phyloP scores from a whole-genome alignment of 2,797 vertebrate species.

The Tympanoctomys barrerae region DNA sequence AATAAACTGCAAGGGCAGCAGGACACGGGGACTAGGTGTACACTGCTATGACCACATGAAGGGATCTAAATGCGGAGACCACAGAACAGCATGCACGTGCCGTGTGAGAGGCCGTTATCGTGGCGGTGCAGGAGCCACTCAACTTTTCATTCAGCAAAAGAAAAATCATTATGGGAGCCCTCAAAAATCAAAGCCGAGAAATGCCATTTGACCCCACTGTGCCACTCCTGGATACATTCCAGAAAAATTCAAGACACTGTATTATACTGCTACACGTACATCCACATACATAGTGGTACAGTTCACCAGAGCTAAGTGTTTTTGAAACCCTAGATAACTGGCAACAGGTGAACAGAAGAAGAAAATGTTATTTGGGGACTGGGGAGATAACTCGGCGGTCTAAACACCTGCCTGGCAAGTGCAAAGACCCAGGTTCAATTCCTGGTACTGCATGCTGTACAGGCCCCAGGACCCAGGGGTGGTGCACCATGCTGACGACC shows the following conservation, averaged over 20 bases:
- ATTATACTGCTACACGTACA: background rate
- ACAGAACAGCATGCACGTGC: too few species aligned
- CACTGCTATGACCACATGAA: background rate
- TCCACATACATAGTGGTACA: background rate
- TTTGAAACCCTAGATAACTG: background rate
- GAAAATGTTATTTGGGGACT: background rate
- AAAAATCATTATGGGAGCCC: background rate
- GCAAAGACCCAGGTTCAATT: too few species aligned
- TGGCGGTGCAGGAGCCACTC: background rate
- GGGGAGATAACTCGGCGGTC: too few species aligned
- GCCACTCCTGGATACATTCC: background rate
- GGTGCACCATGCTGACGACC: too few species aligned
- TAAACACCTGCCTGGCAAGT: too few species aligned
- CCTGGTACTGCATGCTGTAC: too few species aligned
- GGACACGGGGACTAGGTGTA: background rate
- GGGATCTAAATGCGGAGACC: background rate
- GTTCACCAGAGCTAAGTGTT: background rate
- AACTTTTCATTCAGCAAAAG: background rate
- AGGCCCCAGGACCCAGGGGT: too few species aligned
- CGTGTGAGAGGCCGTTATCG: background rate
- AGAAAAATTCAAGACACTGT: background rate
- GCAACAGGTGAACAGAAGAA: background rate
- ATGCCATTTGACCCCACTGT: background rate
- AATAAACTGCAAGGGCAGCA: background rate
- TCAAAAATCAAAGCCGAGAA: background rate